These are phyloP conservation scores for Epirrita christyi DNA, from an alignment of 2,888 invertebrate genomes.

Conservation along the genomic window DNA sequence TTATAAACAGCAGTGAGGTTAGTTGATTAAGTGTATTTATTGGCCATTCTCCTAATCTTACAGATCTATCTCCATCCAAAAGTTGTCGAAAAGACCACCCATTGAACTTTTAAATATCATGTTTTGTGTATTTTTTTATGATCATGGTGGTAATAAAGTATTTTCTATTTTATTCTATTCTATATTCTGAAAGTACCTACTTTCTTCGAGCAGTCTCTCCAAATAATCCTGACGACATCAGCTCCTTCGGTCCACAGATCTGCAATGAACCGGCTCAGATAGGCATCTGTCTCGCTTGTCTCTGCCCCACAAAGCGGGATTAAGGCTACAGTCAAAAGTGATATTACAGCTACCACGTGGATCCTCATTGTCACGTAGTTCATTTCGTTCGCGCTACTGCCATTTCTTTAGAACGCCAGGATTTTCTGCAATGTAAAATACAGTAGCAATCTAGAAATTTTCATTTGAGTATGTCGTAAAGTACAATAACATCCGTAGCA, in stretches of 20 bases:
- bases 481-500: background rate
- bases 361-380: slow-evolving; percentile 57
- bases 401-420: slow-evolving; percentile 51
- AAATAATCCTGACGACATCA: slow-evolving; percentile 73
- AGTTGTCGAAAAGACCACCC: no score
- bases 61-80: no score
- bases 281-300: slow-evolving; percentile 60
- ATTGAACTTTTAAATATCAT: no score
- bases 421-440: slow-evolving; percentile 41
- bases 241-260: slow-evolving; percentile 80
- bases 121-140: no score
- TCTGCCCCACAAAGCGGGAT: slow-evolving; percentile 55
- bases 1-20: background rate
- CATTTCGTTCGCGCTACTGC: slow-evolving; percentile 50
- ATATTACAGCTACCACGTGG: slow-evolving; percentile 44
- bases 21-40: background rate
- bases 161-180: no score
- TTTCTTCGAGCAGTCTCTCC: slow-evolving; percentile 80
- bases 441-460: slow-evolving; percentile 19
- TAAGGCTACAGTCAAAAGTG: slow-evolving; percentile 49
- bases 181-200: slow-evolving; percentile 52
- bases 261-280: slow-evolving; percentile 70
- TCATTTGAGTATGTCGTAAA: slow-evolving; percentile 10
- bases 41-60: no score
- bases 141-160: no score